phyloP scores from a whole-genome alignment of 1,140 invertebrate species.

The Trichogramma pretiosum region DNA sequence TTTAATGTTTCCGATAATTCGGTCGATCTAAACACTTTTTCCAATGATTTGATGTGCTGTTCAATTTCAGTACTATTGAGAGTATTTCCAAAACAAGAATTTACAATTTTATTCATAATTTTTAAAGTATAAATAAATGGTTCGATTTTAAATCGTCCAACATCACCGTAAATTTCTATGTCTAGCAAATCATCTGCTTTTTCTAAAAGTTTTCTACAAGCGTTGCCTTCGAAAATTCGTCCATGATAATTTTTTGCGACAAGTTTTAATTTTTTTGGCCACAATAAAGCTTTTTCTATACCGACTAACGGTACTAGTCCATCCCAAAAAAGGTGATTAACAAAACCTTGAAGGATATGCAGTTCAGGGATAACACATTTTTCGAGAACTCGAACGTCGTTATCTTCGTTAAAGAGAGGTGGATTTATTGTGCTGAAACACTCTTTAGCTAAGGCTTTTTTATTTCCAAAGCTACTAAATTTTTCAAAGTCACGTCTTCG shows the following conservation, averaged over 20 bases:
- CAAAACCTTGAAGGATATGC: slow-evolving; percentile 18
- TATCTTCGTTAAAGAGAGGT: slow-evolving; percentile 11
- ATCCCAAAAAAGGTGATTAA: slow-evolving; percentile 8
- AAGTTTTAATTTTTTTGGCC: slow-evolving; percentile 16
- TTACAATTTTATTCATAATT: slow-evolving; percentile 6
- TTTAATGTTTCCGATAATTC: background rate
- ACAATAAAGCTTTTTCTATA: slow-evolving; percentile 13
- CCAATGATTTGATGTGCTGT: background rate
- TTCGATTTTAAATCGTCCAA: background rate
- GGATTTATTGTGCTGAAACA: slow-evolving; percentile 8
- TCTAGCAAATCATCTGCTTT: slow-evolving; percentile 6
- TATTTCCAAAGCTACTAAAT: background rate
- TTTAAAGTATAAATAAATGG: slow-evolving; percentile 9
- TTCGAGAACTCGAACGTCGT: slow-evolving; percentile 11
- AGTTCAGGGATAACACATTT: no score
- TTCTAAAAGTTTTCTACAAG: slow-evolving; percentile 15
- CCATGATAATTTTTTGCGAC: slow-evolving; percentile 19
- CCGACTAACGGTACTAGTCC: slow-evolving; percentile 5
- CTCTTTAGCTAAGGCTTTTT: slow-evolving; percentile 5
- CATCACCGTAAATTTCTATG: slow-evolving; percentile 4
- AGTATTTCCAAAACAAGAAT: slow-evolving; percentile 2
- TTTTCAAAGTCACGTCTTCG: no score
- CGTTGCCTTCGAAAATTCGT: slow-evolving; percentile 14
- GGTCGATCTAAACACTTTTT: background rate
- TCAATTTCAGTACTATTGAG: background rate